Percentiles rank a stretch among this genome's conserved stretches.
Conservation (phyloP, 2,113 vertebrate species). For the Carassius carassius region DNA sequence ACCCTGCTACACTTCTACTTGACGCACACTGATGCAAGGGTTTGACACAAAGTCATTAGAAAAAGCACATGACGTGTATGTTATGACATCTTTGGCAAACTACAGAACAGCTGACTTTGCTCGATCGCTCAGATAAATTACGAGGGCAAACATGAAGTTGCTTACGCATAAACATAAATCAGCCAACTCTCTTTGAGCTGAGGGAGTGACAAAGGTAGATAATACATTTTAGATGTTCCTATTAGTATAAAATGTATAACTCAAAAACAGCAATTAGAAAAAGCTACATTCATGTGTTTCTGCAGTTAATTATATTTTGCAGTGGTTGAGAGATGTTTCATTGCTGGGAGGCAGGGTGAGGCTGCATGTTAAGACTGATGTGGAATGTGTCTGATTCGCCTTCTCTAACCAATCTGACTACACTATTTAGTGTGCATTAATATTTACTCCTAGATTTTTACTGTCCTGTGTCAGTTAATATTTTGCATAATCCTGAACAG, state of each 20-base stretch:
- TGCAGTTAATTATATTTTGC: background rate
- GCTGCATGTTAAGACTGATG: constrained; percentile 32
- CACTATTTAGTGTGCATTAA: background rate
- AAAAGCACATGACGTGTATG: background rate
- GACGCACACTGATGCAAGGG: background rate
- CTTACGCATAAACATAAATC: too few species aligned
- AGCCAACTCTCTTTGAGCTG: background rate
- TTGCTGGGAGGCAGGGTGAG: constrained; percentile 35
- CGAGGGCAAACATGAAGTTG: too few species aligned
- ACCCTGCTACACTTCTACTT: background rate
- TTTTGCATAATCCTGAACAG: background rate
- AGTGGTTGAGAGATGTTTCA: background rate
- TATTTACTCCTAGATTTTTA: background rate
- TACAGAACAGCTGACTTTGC: too few species aligned
- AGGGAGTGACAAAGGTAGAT: background rate
- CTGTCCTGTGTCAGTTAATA: background rate
- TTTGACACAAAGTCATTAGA: background rate
- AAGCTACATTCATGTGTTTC: background rate
- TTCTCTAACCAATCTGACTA: background rate
- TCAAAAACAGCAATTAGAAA: background rate
- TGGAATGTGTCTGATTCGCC: background rate
- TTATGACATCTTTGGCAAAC: background rate
- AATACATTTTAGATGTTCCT: background rate
- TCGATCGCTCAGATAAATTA: too few species aligned
- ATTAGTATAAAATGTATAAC: background rate